Conservation (phyloP, 2,888 invertebrate genomes). For the Macrostomum cliftonense region DNA sequence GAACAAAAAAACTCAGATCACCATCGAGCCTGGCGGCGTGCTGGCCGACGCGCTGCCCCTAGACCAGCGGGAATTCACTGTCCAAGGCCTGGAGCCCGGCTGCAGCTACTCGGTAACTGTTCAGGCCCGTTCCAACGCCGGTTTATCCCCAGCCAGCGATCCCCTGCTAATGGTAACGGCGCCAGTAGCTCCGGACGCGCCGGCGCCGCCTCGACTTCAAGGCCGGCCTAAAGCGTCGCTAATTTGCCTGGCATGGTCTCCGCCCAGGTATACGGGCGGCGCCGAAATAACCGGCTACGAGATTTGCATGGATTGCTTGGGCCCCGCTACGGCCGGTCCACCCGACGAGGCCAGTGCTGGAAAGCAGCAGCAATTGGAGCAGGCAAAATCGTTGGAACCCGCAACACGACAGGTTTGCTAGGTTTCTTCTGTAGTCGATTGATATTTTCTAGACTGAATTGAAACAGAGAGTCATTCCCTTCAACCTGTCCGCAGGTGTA, state of each 20-base stretch:
- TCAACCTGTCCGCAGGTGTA: constrained; percentile 43
- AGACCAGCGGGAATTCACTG: constrained; percentile 51
- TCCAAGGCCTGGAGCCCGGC: constrained; percentile 62
- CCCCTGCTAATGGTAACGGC: constrained; percentile 58
- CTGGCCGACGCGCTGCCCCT: constrained; percentile 42
- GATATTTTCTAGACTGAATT: no score
- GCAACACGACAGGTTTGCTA: no score
- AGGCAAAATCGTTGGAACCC: no score
- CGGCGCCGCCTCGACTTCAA: constrained; percentile 40
- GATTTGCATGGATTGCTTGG: constrained; percentile 46
- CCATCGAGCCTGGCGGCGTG: constrained; percentile 56
- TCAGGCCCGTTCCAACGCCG: constrained; percentile 3
- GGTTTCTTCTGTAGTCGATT: no score
- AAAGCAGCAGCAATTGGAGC: no score
- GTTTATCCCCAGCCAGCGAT: constrained; percentile 47
- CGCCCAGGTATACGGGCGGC: constrained; percentile 57
- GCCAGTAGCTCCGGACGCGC: constrained; percentile 52
- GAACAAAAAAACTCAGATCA: no score
- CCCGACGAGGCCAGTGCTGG: no score
- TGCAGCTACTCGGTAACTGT: constrained; percentile 54
- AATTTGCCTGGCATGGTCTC: constrained; percentile 22
- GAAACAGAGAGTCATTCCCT: no score
- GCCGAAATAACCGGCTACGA: constrained; percentile 57
- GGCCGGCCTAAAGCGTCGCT: constrained; percentile 4
- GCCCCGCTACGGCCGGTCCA: background rate